These are phyloP conservation scores for Simalia tracyae DNA, from an alignment of 2,797 vertebrate species.

Conservation along the genomic window DNA sequence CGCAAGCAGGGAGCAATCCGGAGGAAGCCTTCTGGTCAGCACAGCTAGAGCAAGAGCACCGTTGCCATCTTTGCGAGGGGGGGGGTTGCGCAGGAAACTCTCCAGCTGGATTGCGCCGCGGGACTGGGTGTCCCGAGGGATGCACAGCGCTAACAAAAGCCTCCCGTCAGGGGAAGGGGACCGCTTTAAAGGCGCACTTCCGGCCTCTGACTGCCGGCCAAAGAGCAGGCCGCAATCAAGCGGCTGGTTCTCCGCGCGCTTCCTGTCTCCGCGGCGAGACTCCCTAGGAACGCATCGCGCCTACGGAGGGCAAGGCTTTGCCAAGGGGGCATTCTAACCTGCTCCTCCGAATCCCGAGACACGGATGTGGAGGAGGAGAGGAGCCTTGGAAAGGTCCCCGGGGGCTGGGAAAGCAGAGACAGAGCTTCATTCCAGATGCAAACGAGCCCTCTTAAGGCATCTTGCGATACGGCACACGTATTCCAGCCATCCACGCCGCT, in stretches of 20 bases:
- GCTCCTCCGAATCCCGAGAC: background rate
- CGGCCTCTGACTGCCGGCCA: background rate
- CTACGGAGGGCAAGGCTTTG: background rate
- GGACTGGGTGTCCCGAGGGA: background rate
- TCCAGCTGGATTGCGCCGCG: background rate
- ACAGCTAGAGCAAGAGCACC: no score
- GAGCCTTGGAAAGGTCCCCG: background rate
- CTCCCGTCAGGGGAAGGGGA: conserved; percentile 1
- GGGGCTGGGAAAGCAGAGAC: background rate
- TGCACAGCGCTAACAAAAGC: conserved; percentile 11
- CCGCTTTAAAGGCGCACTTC: conserved; percentile 16
- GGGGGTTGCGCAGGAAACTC: background rate
- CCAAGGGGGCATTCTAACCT: background rate
- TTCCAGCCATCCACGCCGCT: background rate
- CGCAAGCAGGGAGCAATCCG: background rate
- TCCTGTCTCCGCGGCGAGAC: background rate
- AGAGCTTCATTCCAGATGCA: background rate
- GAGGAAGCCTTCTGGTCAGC: background rate
- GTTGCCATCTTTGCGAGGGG: background rate
- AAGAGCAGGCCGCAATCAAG: background rate
- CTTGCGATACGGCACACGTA: background rate
- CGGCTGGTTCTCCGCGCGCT: background rate
- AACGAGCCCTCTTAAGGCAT: background rate
- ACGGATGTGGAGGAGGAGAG: background rate
- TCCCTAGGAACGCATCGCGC: background rate